Evolutionary conservation across 2,888 invertebrate genomes (phyloP), one percentile per base, ranked within the genome.

Genomic region (Sinopyrophorus schimmeli): DNA sequence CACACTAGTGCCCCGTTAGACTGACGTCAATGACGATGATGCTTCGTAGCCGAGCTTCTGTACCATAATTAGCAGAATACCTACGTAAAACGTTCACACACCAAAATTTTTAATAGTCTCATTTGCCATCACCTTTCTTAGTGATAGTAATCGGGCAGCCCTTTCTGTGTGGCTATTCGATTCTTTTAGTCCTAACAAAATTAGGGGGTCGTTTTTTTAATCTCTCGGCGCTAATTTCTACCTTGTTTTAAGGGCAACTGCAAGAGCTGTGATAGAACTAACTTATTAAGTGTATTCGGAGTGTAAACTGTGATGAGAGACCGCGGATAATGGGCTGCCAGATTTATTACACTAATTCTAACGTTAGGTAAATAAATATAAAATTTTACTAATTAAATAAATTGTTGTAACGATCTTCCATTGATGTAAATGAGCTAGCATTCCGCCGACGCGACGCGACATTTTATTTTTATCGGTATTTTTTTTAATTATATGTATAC

Each of bases 1-100:
- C 86, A 65, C 87, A 87, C 76, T 86, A 86, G 77, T 77, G 39
- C 54, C 49, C 54, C 62, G 60, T 62, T 60, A 59, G 59, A 60
- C 60, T 62, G 59, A 60, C 52, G n/a, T n/a, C n/a, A n/a, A n/a
- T n/a, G n/a, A n/a, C n/a, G n/a, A n/a, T n/a, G n/a, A n/a, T n/a
- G 49, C 44, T 55, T 48, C 23, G 38, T 52, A 52, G 53, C 40
- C 39, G 32, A 52, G 48, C 53, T 44, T 53, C 20, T 53, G 48
- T 48, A 53, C 28, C 47, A 50, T 50, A 54, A n/a, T 39, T 50
- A 53, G 53, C 41, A 46, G 40, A 49, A 43, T 35, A 55, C 47
- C 49, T 48, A 54, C 54, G 59, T 57, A n/a, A n/a, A n/a, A n/a
- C 58, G 55, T 55, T 59, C 60, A n/a, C n/a, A n/a, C n/a, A n/a